Percentiles rank a stretch among this genome's conserved stretches.
Conservation (phyloP, 2,113 vertebrate genomes). For the Embiotoca jacksoni region DNA sequence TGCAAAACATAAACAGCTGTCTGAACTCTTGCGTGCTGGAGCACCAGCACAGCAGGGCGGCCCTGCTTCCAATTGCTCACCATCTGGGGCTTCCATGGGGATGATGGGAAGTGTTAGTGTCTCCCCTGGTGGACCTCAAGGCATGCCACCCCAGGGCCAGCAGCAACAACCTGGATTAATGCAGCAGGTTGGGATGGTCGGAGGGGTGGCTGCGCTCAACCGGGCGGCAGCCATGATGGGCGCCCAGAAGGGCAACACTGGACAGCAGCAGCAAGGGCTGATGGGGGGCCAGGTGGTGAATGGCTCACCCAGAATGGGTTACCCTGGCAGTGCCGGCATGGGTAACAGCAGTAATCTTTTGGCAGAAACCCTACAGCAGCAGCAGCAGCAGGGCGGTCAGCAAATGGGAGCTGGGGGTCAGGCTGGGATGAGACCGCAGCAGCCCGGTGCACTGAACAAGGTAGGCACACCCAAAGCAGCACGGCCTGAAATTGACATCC, state of each 20-base stretch:
- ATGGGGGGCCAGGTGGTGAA: slow-evolving; percentile 93
- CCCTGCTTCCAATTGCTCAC: slow-evolving; percentile 79
- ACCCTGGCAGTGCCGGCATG: slow-evolving; percentile 87
- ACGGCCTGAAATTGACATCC: not conserved
- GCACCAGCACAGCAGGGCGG: slow-evolving; percentile 85
- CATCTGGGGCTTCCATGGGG: slow-evolving; percentile 72
- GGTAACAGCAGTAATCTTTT: slow-evolving; percentile 88
- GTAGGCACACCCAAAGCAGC: slow-evolving; percentile 67
- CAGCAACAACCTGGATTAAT: slow-evolving; percentile 87
- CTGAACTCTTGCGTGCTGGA: slow-evolving; percentile 92
- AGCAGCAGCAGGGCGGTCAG: slow-evolving; percentile 89
- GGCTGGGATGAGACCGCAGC: slow-evolving; percentile 89
- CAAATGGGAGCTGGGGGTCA: slow-evolving; percentile 86
- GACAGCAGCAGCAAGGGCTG: slow-evolving; percentile 82
- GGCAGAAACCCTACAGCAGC: slow-evolving; percentile 92
- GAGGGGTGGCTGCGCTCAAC: slow-evolving; percentile 72
- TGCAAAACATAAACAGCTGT: slow-evolving; percentile 98
- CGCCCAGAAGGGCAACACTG: slow-evolving; percentile 78
- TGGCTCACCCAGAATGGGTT: slow-evolving; percentile 93
- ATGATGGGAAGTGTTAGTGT: slow-evolving; percentile 76
- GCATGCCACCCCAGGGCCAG: slow-evolving; percentile 73
- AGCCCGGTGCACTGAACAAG: slow-evolving; percentile 90
- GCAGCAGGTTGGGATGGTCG: slow-evolving; percentile 83
- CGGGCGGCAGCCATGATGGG: slow-evolving; percentile 81
- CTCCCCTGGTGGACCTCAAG: slow-evolving; percentile 72